Conservation (phyloP, 2,888 invertebrate species). For the Ochropleura plecta region DNA sequence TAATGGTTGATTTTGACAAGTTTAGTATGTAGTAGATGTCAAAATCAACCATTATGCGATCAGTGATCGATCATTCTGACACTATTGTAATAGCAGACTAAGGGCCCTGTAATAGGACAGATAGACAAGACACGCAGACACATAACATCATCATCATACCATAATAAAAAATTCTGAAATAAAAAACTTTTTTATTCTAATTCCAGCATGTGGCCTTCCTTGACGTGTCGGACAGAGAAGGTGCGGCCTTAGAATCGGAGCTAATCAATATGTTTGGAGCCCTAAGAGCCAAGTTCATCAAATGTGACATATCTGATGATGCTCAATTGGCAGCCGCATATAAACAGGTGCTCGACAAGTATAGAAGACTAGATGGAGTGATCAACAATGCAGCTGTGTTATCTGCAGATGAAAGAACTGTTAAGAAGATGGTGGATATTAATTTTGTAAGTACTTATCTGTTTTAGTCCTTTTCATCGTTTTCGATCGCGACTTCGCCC, state of each 20-base stretch:
- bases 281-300: slow-evolving; percentile 86
- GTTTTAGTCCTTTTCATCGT: too few relatives aligned
- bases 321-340: slow-evolving; percentile 79
- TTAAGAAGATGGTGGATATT: slow-evolving; percentile 80
- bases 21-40: too few relatives aligned
- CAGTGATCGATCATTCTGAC: too few relatives aligned
- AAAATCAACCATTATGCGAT: too few relatives aligned
- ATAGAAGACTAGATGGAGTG: slow-evolving; percentile 81
- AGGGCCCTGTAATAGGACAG: too few relatives aligned
- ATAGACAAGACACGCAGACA: too few relatives aligned
- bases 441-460: slow-evolving; percentile 88
- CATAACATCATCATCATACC: too few relatives aligned
- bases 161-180: too few relatives aligned
- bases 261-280: slow-evolving; percentile 82
- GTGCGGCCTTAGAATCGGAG: slow-evolving; percentile 78
- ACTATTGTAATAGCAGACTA: too few relatives aligned
- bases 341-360: slow-evolving; percentile 82
- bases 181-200: too few relatives aligned
- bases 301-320: slow-evolving; percentile 84
- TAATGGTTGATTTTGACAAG: too few relatives aligned
- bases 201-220: slow-evolving; percentile 86
- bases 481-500: too few relatives aligned
- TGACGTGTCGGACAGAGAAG: slow-evolving; percentile 82
- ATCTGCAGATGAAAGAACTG: slow-evolving; percentile 70
- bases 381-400: slow-evolving; percentile 84